These are phyloP conservation scores for Dyspetes luteomarginatus DNA, from an alignment of 2,888 invertebrate species.

Conservation along the genomic window DNA sequence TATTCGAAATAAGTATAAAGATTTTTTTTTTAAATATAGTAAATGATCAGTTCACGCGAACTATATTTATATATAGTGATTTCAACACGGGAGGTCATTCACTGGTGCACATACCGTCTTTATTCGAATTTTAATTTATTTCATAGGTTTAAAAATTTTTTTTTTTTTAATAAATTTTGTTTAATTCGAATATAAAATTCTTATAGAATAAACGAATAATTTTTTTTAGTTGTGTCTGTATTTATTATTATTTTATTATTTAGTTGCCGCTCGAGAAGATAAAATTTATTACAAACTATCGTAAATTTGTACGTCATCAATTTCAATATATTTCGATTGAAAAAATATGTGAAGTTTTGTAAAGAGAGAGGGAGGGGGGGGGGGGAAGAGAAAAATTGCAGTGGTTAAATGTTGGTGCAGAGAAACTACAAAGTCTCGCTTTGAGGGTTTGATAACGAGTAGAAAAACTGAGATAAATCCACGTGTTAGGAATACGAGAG, in stretches of 20 bases:
- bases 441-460: constrained; percentile 51
- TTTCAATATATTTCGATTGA: background rate
- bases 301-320: background rate
- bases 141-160: background rate
- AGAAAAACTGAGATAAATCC: constrained; percentile 28
- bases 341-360: background rate
- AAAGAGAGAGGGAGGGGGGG: background rate
- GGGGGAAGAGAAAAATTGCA: background rate
- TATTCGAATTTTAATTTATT: no score
- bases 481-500: background rate
- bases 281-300: no score
- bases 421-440: constrained; percentile 30
- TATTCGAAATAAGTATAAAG: no score
- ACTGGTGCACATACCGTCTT: no score
- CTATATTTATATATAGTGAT: no score
- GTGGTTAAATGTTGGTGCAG: constrained; percentile 24
- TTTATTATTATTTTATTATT: background rate
- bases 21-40: no score
- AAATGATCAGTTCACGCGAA: no score
- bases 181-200: no score
- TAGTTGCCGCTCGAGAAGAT: background rate
- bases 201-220: no score
- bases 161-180: no score
- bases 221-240: no score
- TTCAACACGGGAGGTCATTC: no score